These are phyloP conservation scores for Nothobranchius furzeri DNA, from an alignment of 2,113 vertebrate genomes.

Conservation along the genomic window DNA sequence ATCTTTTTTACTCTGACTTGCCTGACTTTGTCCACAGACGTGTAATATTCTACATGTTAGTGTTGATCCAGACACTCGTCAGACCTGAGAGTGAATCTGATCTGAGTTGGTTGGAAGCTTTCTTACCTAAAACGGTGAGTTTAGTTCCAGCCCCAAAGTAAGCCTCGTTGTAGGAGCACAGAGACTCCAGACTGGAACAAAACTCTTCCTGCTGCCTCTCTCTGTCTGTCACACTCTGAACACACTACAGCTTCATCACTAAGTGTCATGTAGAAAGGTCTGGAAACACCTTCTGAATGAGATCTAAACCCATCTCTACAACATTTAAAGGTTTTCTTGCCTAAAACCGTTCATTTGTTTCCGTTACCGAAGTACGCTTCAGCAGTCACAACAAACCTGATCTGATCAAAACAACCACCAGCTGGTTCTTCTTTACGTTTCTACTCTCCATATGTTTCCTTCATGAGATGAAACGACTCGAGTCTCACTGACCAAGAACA, in stretches of 20 bases:
- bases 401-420: not conserved
- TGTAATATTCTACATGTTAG: not conserved
- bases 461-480: rapidly evolving
- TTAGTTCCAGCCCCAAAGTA: constrained; percentile 73
- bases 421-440: not conserved
- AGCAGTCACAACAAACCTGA: constrained; percentile 13
- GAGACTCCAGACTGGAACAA: constrained; percentile 40
- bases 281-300: not conserved
- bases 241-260: not conserved
- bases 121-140: constrained; percentile 76
- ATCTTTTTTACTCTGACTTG: too few relatives aligned
- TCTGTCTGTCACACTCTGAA: not conserved
- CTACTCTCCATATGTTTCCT: not conserved
- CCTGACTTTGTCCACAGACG: too few relatives aligned
- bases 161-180: constrained; percentile 59
- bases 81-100: not conserved
- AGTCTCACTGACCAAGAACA: constrained; percentile 69
- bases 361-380: constrained; percentile 71
- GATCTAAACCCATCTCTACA: too few relatives aligned
- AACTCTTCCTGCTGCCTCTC: constrained; percentile 23
- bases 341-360: constrained; percentile 55
- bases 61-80: not conserved
- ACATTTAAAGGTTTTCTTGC: constrained; percentile 4
- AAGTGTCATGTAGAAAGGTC: not conserved
- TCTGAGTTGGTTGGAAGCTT: not conserved